Base-by-base conservation (phyloP, 2,113 vertebrate genomes). In the Prochilodus magdalenae region DNA sequence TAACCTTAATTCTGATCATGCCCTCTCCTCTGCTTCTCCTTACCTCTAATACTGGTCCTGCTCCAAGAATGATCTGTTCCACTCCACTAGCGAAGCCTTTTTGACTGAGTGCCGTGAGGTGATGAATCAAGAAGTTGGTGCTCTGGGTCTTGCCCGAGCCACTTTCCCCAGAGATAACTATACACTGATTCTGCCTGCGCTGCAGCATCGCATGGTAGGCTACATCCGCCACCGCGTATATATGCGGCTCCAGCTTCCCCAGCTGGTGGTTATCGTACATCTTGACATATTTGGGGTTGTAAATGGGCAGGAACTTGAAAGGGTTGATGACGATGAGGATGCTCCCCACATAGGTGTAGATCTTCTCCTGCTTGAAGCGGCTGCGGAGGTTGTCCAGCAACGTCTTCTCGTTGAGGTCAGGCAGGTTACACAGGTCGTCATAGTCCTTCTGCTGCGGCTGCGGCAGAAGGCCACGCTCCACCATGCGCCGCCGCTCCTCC, bases 211-310 rank as follows among this genome's bases (percentile, higher is more conserved):
- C 94, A 0, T 99, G 98, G 87, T 99, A 99, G 22, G 98, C 97
- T 87, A 97, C 97, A 5, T 99, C 98, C 0, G 98, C 98, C 90
- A 99, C 97, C 0, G 98, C 98, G 0, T 99, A 99, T 87, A 99
- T 98, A 81, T 98, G 98, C n/a, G 93, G 98, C 89, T 99, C 97
- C 90, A 98, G 91, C 89, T 97, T 95, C 53, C 98, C 98, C 88
- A 99, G 92, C 24, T 97, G 94, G 83, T 98, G 97, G 91, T 99
- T 99, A 87, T 99, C 98, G 11, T 99, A 99, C 96, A 99, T 96
- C 93, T 99, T 99, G 82, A 99, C 98, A 86, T 98, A 99, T 89
- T 99, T 99, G 67, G 98, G 98, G 90, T 99, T 99, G 93, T 99
- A 99, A 93, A 99, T 97, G 89, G 98, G 98, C 81, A 99, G 95